Percentiles rank a stretch among this genome's conserved stretches.
Conservation (phyloP, 1,140 invertebrate species). For the Homalodisca vitripennis region DNA sequence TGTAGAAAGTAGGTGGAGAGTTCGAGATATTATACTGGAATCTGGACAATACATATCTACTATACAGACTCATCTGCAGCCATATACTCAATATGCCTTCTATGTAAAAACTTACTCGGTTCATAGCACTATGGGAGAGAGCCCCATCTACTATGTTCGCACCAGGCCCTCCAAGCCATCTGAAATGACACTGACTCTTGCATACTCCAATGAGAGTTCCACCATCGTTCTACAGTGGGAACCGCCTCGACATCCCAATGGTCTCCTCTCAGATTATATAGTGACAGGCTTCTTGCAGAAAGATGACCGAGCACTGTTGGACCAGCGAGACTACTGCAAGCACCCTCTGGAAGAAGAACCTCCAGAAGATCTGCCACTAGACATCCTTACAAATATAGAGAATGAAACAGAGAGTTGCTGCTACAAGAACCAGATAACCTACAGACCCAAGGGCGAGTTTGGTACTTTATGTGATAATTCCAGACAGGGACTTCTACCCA, state of each 20-base stretch:
- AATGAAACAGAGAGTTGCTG: constrained; percentile 27
- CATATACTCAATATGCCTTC: constrained; percentile 83
- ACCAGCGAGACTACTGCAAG: constrained; percentile 39
- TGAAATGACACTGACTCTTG: constrained; percentile 57
- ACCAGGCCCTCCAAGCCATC: constrained; percentile 73
- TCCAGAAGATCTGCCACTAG: constrained; percentile 12
- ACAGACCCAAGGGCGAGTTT: constrained; percentile 5
- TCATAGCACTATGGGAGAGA: constrained; percentile 62
- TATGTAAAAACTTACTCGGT: constrained; percentile 89
- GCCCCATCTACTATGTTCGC: constrained; percentile 73
- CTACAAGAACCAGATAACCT: constrained; percentile 12
- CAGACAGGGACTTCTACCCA: not conserved
- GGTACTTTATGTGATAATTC: constrained; percentile 3
- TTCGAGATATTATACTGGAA: constrained; percentile 46
- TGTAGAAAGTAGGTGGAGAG: constrained; percentile 62
- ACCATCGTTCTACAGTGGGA: constrained; percentile 73
- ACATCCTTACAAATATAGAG: constrained; percentile 30
- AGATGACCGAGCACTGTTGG: constrained; percentile 32
- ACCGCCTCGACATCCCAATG: constrained; percentile 72
- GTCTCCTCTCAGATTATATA: constrained; percentile 78
- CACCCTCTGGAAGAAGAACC: constrained; percentile 20
- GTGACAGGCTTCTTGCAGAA: constrained; percentile 58
- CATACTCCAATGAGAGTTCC: constrained; percentile 56
- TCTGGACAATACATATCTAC: constrained; percentile 38
- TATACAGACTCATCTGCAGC: constrained; percentile 64